These are phyloP conservation scores for Chrysomela aeneicollis DNA, from an alignment of 2,888 invertebrate species.

Conservation along the genomic window DNA sequence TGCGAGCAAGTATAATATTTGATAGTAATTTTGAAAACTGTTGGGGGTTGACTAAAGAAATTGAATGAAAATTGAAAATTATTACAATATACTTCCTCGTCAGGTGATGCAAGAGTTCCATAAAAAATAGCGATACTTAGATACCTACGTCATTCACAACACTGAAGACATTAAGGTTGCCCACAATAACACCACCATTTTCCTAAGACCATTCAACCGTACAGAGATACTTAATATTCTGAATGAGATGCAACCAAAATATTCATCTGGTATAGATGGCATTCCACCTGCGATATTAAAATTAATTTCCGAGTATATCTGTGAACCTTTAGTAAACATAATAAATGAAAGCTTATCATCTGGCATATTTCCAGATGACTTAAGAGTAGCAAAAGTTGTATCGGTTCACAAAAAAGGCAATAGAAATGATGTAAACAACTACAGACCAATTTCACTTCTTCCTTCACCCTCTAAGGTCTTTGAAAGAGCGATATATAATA, in stretches of 20 bases:
- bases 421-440: conserved; percentile 11
- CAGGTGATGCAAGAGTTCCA: no score
- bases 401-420: conserved; percentile 1
- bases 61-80: no score
- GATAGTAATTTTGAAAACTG: no score
- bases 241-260: conserved; percentile 8
- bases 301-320: background rate
- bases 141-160: no score
- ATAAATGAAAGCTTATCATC: conserved; percentile 13
- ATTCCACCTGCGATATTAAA: conserved; percentile 15
- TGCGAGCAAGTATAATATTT: no score
- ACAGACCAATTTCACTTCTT: conserved; percentile 8
- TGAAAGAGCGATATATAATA: background rate
- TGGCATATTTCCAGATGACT: conserved; percentile 15
- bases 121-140: no score
- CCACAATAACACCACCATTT: conserved; percentile 7
- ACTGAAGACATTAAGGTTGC: background rate
- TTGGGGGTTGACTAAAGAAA: no score
- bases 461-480: background rate
- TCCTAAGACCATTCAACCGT: background rate
- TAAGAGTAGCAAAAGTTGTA: conserved; percentile 10
- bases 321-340: conserved; percentile 5
- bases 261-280: conserved; percentile 5
- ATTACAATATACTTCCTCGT: no score
- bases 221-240: background rate